Evolutionary conservation across 2,797 vertebrate genomes (phyloP).

Genomic region (Valencia hispanica): DNA sequence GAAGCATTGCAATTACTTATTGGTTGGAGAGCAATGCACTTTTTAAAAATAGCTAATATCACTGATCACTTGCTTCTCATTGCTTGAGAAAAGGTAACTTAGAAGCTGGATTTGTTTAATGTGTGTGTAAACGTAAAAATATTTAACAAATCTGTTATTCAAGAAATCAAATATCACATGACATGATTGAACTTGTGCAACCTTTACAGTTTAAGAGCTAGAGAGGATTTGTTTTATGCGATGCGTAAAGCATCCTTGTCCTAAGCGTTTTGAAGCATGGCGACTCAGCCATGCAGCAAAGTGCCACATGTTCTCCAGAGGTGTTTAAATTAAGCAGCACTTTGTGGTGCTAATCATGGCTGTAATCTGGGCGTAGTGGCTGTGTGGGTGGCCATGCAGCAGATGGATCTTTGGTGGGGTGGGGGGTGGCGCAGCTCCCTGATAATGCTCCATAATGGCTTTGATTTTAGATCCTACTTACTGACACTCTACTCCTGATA

Average conservation of each 20-base stretch:
- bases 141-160: conserved; percentile 5
- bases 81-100: conserved; percentile 5
- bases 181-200: conserved; percentile 1
- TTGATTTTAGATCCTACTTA: conserved; percentile 90
- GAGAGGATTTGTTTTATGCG: conserved; percentile 11
- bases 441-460: conserved; percentile 89
- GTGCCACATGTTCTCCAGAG: conserved; percentile 82
- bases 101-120: not conserved
- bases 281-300: conserved; percentile 66
- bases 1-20: not conserved
- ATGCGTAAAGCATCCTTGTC: conserved; percentile 29
- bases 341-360: conserved; percentile 81
- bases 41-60: not conserved
- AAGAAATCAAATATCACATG: conserved; percentile 6
- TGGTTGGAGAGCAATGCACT: not conserved
- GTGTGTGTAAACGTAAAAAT: not conserved
- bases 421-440: conserved; percentile 69
- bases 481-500: conserved; percentile 86
- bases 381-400: conserved; percentile 83
- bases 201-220: conserved; percentile 3
- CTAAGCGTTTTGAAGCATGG: conserved; percentile 47
- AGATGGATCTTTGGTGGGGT: conserved; percentile 76
- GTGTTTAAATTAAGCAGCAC: conserved; percentile 84
- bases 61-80: conserved; percentile 13
- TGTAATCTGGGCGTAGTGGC: conserved; percentile 82